Percentiles rank a stretch among this genome's conserved stretches.
Evolutionary conservation across 2,888 invertebrate species (phyloP).

Genomic region (Rapana venosa): DNA sequence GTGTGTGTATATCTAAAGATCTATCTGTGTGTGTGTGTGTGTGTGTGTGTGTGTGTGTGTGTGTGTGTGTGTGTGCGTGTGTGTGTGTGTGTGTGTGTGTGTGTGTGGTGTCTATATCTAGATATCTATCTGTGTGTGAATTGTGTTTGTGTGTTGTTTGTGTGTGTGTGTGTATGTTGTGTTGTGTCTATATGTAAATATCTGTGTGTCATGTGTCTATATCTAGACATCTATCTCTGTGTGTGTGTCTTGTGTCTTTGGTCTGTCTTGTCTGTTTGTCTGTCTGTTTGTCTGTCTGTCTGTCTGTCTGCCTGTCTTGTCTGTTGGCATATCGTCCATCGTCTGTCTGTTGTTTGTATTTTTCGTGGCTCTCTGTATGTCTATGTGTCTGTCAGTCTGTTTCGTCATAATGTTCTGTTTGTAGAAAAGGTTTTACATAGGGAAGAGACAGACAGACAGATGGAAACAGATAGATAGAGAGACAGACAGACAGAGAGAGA

Average conservation of each 20-base stretch:
- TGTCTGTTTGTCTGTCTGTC: no score
- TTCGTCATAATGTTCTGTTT: no score
- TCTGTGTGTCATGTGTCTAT: not conserved
- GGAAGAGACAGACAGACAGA: no score
- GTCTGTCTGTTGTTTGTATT: no score
- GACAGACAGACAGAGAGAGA: no score
- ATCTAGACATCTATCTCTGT: not conserved
- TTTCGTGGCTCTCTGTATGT: no score
- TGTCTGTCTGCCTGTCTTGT: not conserved
- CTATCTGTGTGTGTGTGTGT: not conserved
- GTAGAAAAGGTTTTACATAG: no score
- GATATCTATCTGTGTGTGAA: no score
- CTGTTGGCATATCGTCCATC: not conserved
- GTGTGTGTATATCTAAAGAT: not conserved
- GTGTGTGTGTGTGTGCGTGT: not conserved
- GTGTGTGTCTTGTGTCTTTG: not conserved
- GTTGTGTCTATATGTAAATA: not conserved
- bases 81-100: not conserved
- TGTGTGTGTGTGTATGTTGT: not conserved
- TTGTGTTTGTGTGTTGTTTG: not conserved
- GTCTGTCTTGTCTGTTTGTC: not conserved
- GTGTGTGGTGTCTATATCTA: not conserved
- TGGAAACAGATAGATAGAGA: no score
- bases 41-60: slow-evolving; percentile 9
- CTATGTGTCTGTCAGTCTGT: no score